Evolutionary conservation across 2,113 vertebrate genomes (phyloP).

Genomic region (Ictalurus furcatus): DNA sequence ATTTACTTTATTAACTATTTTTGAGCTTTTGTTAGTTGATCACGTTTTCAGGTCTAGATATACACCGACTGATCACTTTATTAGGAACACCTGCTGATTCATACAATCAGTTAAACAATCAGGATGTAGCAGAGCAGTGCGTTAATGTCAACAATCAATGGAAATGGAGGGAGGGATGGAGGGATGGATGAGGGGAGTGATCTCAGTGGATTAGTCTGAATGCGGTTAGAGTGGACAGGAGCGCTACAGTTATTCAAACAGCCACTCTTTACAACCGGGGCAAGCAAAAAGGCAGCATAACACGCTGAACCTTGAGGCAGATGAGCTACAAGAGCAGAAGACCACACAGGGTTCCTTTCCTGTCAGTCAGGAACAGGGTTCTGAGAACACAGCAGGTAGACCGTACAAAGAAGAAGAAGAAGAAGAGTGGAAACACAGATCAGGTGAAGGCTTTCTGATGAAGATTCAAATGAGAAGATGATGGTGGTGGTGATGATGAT

Average conservation of each 20-base stretch:
- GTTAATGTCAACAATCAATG: not conserved
- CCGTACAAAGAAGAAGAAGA: not conserved
- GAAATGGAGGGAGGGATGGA: too few species aligned
- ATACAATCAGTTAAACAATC: not conserved
- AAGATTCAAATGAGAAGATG: too few species aligned
- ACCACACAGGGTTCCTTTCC: not conserved
- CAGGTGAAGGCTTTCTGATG: not conserved
- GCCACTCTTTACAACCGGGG: not conserved
- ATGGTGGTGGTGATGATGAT: too few species aligned
- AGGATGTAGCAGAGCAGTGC: not conserved
- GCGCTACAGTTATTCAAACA: not conserved
- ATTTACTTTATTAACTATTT: not conserved
- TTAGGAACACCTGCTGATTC: not conserved
- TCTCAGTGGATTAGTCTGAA: not conserved
- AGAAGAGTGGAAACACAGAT: not conserved
- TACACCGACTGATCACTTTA: not conserved
- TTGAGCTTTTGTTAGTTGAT: not conserved
- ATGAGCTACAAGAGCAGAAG: not conserved
- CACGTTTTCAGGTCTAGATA: not conserved
- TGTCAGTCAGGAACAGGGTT: not conserved
- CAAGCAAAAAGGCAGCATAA: not conserved
- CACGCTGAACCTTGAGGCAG: not conserved
- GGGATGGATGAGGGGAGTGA: too few species aligned
- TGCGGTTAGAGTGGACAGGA: not conserved
- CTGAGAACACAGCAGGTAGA: too few species aligned